Evolutionary conservation across 1,140 invertebrate species (phyloP), one percentile per base, ranked within the genome.

Genomic region (Sitobion miscanthi): DNA sequence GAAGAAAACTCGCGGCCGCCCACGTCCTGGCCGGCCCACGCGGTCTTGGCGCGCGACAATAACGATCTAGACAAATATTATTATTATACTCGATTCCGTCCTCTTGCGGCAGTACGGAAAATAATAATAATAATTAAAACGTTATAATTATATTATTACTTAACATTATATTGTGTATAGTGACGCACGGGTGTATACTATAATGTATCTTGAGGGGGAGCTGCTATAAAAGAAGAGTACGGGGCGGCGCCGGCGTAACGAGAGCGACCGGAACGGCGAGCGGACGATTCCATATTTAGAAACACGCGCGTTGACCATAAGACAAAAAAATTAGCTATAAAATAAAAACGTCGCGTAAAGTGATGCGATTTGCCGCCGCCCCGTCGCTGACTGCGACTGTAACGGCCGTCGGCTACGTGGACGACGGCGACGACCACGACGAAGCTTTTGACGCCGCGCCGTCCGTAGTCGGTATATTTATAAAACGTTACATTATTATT

Each of bases 201-300:
- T 30, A 30, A 11, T 14, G 6, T n/a, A 14, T 69, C 62, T n/a
- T 23, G 62, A 77, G 30, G 62, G 62, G 62, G 23, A 17, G 14
- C 62, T 14, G 30, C 14, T n/a, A 45, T 42, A 42, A 85, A 85
- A 42, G 0, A 42, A 7, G 83, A 85, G 8, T 85, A 9, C 62
- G 38, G 23, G 82, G 38, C 1, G 86, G 47, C 4, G 42, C 0
- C 30, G 86, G 47, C 30, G 47, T 20, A 52, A 88, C 86, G n/a
- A 49, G 3, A 87, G 45, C 45, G 85, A 30, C 85, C 85, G 25
- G 85, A 86, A 86, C 45, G 82, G 38, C 38, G 14, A 21, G 0
- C 82, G 42, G 85, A 87, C 85, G 42, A 42, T 42, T 89, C 88
- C 52, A 57, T 57, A 38, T 89, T 57, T 89, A 89, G 52, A 89